Evolutionary conservation across 1,140 invertebrate species (phyloP).

Genomic region (Aethina tumida): DNA sequence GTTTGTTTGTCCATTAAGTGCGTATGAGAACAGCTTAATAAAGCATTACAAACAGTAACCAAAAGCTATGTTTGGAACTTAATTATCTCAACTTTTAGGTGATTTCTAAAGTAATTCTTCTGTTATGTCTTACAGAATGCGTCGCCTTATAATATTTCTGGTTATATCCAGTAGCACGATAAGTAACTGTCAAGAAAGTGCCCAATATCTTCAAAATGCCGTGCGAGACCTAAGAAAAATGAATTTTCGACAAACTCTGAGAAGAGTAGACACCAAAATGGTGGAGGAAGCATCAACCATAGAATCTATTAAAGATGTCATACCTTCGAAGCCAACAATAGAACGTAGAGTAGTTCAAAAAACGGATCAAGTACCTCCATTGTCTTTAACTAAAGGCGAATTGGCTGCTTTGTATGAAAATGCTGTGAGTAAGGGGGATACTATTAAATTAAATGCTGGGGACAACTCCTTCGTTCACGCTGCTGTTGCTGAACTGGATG

Average conservation of each 20-base stretch:
- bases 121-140: constrained; percentile 21
- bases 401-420: constrained; percentile 28
- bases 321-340: constrained; percentile 3
- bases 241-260: constrained; percentile 15
- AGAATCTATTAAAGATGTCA: constrained; percentile 9
- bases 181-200: constrained; percentile 17
- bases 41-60: no score
- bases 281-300: constrained; percentile 4
- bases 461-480: constrained; percentile 23
- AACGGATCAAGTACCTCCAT: constrained; percentile 20
- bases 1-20: no score
- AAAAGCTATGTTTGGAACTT: no score
- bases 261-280: constrained; percentile 15
- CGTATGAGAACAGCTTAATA: no score
- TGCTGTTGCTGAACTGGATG: constrained; percentile 28
- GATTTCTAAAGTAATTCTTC: no score
- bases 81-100: no score
- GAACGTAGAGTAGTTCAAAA: constrained; percentile 12
- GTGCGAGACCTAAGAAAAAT: constrained; percentile 28
- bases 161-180: constrained; percentile 10
- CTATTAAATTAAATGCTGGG: constrained; percentile 26
- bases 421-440: constrained; percentile 29
- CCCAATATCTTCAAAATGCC: constrained; percentile 31
- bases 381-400: constrained; percentile 28
- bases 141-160: constrained; percentile 11